Base-by-base conservation (phyloP, 1,140 invertebrate genomes). In the Drosophila kanapiae region DNA sequence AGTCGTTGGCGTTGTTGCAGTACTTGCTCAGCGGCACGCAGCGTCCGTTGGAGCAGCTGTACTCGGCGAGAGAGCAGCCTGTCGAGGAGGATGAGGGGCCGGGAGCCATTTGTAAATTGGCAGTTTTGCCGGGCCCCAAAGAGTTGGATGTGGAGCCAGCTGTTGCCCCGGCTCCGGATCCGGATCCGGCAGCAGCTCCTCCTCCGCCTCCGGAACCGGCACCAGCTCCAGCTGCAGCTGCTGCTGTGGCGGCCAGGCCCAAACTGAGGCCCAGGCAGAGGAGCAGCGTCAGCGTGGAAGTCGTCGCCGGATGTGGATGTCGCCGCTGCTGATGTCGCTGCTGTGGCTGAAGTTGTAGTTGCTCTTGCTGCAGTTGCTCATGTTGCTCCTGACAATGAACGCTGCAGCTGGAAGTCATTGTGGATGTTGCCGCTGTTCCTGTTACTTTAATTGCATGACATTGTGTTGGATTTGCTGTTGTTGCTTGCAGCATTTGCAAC, bases 1-100 rank as follows among this genome's bases (percentile, higher is more conserved):
- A 98, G 91, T 98, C 96, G 93, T 97, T 96, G 68, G 95, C 94
- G 75, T 96, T 95, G 92, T 98, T 96, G 93, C 97, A 98, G 93
- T 95, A 97, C 90, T 96, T 95, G 93, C 96, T 97, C 57, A 96
- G 94, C 58, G 96, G 95, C 67, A 98, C 94, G 93, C 97, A 98
- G 79, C 95, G 95, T 60, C 95, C 96, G 93, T 97, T 98, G 65
- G 93, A 94, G 93, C 97, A 98, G 70, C 95, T 94, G 93, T 96
- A 97, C 92, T 98, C 96, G 59, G 96, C 97, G 79, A 97, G 94
- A 59, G 95, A 95, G 92, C 97, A 98, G 31, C 79, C 72, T 7
- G 77, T 23, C 18, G 58, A 10, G 42, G 51, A 56, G 64, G 51
- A 61, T 40, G 49, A 51, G 45, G 79, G 58, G 45, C 51, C 57